These are phyloP conservation scores for Argopecten irradians DNA, from an alignment of 1,140 invertebrate genomes.

Conservation along the genomic window DNA sequence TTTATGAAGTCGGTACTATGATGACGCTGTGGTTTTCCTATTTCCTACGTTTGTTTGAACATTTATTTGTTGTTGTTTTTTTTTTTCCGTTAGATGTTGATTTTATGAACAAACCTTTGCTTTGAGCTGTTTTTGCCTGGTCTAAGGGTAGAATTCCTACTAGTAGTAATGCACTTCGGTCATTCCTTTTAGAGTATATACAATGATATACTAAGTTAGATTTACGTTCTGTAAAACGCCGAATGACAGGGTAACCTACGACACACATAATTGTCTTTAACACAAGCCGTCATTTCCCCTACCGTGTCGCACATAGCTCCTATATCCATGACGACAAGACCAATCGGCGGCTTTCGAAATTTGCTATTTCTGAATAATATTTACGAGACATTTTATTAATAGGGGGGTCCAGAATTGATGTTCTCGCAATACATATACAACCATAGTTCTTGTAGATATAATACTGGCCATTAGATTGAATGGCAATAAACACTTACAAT, in stretches of 20 bases:
- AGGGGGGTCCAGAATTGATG: not conserved
- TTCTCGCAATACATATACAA: not conserved
- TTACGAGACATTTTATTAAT: conserved; percentile 18
- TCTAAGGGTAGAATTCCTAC: no score
- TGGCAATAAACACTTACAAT: not conserved
- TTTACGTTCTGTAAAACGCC: not conserved
- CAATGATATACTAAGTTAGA: not conserved
- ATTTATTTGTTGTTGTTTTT: no score
- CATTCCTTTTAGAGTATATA: not conserved
- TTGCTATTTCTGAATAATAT: not conserved
- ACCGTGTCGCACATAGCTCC: not conserved
- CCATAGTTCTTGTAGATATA: not conserved
- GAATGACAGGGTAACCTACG: not conserved
- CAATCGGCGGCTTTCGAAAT: not conserved
- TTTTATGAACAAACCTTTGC: no score
- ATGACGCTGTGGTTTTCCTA: no score
- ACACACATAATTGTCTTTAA: not conserved
- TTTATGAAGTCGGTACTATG: no score
- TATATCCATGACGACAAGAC: not conserved
- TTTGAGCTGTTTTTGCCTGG: no score
- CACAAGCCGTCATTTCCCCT: not conserved
- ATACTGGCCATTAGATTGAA: not conserved
- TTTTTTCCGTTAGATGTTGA: no score
- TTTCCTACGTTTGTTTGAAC: no score
- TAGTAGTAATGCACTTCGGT: no score